Conservation (phyloP, 2,797 vertebrate species). For the Tiaroga cobitis region DNA sequence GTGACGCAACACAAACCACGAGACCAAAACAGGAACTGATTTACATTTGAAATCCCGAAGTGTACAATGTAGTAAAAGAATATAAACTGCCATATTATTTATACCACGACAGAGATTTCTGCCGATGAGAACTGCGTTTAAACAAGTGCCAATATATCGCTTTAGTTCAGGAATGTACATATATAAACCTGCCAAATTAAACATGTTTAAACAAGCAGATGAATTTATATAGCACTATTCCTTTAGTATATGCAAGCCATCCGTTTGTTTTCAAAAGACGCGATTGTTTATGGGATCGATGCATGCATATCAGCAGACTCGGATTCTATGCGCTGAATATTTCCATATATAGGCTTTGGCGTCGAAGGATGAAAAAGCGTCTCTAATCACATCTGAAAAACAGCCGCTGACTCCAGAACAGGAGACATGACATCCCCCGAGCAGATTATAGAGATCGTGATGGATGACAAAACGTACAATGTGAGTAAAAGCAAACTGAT, state of each 20-base stretch:
- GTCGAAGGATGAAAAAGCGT: slow-evolving; percentile 11
- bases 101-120: neutral
- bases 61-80: slow-evolving; percentile 6
- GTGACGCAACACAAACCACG: slow-evolving; percentile 43
- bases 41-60: slow-evolving; percentile 31
- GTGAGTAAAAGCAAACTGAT: slow-evolving; percentile 91
- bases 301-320: slow-evolving; percentile 24
- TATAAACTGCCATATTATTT: neutral
- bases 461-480: slow-evolving; percentile 88
- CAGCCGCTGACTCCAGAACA: slow-evolving; percentile 15
- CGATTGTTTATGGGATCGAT: slow-evolving; percentile 10
- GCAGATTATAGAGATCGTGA: slow-evolving; percentile 85
- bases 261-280: neutral
- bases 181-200: neutral
- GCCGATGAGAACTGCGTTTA: neutral
- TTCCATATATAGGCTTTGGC: slow-evolving; percentile 79
- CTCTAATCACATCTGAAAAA: neutral
- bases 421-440: slow-evolving; percentile 79
- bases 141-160: neutral
- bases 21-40: slow-evolving; percentile 59
- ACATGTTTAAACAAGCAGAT: neutral
- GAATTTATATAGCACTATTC: neutral
- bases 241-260: neutral
- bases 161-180: no score
- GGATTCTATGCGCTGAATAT: slow-evolving; percentile 72